Evolutionary conservation across 2,888 invertebrate species (phyloP), one percentile per base, ranked within the genome.

Genomic region (Yponomeuta plumbellus): DNA sequence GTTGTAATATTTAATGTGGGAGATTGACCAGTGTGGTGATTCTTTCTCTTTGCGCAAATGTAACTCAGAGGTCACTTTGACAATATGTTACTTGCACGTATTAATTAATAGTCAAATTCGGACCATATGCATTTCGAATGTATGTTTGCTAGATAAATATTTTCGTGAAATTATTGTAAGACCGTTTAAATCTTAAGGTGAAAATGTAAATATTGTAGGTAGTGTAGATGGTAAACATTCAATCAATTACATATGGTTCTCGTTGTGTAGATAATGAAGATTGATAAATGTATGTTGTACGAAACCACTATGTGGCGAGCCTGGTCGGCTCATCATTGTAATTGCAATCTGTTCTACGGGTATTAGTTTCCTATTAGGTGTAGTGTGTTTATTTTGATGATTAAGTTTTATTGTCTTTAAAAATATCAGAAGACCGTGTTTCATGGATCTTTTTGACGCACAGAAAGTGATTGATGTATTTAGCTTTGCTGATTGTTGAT

Each of bases 311-410:
- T 34, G 57, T 65, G 65, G 57, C 57, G 21, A 17, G 58, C 66
- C 59, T 44, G 26, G 21, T 56, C 20, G 22, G 11, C 23, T 22
- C 40, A 61, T 52, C 17, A 61, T 66, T 66, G 66, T 66, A 63
- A 75, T 80, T 79, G 91, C 91, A 91, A 91, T 91, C 86, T 85
- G 83, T 86, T 88, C 80, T 92, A 92, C 92, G 92, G 92, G 92
- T 92, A 92, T 92, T 92, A 89, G 91, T 92, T 91, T 90, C 91
- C 91, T 91, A 91, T 77, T 91, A 91, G 90, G 73, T 82, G 79
- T 90, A 90, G 84, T 78, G 77, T 83, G 81, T 84, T 86, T 88
- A 82, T 85, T 87, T 86, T 81, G 74, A 13, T 21, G 39, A 66
- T 61, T 66, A 66, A 61, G 61, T 77, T 83, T 85, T 85, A 67